These are phyloP conservation scores for Gryllus longicercus DNA, from an alignment of 2,888 invertebrate species.

Conservation along the genomic window DNA sequence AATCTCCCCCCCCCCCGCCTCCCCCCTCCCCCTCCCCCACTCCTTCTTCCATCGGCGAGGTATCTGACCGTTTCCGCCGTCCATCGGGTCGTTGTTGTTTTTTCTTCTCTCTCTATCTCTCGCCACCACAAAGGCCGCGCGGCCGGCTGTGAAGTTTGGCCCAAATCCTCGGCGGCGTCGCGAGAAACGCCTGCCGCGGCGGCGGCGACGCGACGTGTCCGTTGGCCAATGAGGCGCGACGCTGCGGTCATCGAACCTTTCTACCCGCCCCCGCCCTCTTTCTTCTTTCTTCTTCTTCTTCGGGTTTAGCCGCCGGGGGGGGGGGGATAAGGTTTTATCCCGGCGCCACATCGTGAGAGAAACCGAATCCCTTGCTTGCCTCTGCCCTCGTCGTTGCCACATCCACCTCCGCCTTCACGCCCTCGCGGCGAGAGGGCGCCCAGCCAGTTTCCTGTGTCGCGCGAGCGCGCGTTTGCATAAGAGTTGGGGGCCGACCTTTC, in stretches of 20 bases:
- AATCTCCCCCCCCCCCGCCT: not conserved
- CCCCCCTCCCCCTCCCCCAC: not conserved
- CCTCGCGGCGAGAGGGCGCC: too few species aligned
- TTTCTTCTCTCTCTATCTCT: not conserved
- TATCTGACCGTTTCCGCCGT: not conserved
- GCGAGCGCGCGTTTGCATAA: too few species aligned
- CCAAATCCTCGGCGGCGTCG: not conserved
- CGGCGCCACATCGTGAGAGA: not conserved
- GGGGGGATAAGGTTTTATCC: not conserved
- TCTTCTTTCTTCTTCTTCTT: not conserved
- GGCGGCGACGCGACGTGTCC: not conserved
- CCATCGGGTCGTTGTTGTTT: not conserved
- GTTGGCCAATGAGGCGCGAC: not conserved
- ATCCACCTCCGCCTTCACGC: too few species aligned
- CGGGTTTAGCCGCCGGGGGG: not conserved
- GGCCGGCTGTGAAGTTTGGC: constrained; percentile 1
- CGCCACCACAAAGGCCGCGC: not conserved
- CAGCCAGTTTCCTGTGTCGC: too few species aligned
- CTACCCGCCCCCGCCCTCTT: not conserved
- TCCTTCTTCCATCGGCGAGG: not conserved
- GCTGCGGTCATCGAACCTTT: not conserved
- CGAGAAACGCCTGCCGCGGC: not conserved
- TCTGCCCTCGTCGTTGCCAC: not conserved
- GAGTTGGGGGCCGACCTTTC: too few species aligned
- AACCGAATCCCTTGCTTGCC: not conserved